Percentiles rank a stretch among this genome's conserved stretches.
Evolutionary conservation across 2,888 invertebrate species (phyloP).

Genomic region (Podabrus alpinus): DNA sequence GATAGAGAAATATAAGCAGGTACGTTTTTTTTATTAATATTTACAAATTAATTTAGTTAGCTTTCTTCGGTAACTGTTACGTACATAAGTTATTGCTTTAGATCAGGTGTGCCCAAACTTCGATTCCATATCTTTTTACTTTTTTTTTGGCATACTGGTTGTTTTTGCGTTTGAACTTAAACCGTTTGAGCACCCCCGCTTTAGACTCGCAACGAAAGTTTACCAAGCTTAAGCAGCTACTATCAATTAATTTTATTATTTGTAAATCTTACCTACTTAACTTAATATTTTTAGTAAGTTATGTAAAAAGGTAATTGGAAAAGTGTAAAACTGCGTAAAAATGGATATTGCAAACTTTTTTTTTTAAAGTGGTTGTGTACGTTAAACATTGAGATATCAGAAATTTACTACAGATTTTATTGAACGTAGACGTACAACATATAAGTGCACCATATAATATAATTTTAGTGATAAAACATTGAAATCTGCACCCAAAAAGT

Average conservation of each 20-base stretch:
- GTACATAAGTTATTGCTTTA: background rate
- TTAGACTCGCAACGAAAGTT: background rate
- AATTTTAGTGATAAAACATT: background rate
- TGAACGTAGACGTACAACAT: background rate
- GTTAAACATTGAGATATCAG: slow-evolving; percentile 3
- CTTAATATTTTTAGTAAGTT: slow-evolving; percentile 1
- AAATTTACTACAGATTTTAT: background rate
- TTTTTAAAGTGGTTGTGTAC: background rate
- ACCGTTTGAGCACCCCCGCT: background rate
- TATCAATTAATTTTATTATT: background rate
- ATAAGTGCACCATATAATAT: background rate
- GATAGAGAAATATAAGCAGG: background rate
- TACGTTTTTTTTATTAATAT: background rate
- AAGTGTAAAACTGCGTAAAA: slow-evolving; percentile 31
- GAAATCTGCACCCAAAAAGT: background rate
- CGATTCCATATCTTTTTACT: background rate
- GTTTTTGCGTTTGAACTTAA: background rate
- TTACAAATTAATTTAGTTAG: background rate
- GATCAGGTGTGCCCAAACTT: background rate
- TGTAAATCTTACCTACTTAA: background rate
- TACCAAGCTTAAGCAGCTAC: background rate
- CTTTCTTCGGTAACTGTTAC: background rate
- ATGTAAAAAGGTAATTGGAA: slow-evolving; percentile 31
- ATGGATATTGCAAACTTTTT: slow-evolving; percentile 7
- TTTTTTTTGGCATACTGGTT: background rate